phyloP scores from a whole-genome alignment of 2,113 vertebrate species.

The Xenus cinereus region DNA sequence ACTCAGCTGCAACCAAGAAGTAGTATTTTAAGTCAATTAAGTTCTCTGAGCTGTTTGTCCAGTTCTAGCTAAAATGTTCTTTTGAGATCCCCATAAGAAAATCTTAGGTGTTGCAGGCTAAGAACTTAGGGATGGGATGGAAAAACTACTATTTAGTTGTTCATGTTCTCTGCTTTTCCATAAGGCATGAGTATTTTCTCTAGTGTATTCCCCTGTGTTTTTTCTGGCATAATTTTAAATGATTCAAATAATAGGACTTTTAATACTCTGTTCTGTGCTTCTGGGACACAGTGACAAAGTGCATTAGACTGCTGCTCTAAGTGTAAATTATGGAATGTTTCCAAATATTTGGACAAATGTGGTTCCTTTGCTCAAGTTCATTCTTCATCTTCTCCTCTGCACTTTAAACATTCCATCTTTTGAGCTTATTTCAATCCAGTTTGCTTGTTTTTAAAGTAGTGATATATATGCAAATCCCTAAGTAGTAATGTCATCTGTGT shows the following conservation, averaged over 20 bases:
- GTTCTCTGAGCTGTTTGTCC: neutral
- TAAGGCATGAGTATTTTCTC: neutral
- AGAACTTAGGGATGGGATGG: neutral
- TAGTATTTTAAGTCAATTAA: neutral
- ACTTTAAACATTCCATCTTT: neutral
- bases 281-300: neutral
- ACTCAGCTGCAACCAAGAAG: neutral
- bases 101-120: neutral
- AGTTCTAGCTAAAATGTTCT: neutral
- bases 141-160: neutral
- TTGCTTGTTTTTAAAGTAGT: neutral
- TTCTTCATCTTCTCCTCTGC: neutral
- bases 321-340: neutral
- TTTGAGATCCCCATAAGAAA: neutral
- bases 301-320: neutral
- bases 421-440: neutral
- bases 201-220: neutral
- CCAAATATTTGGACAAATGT: neutral
- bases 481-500: neutral
- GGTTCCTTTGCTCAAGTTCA: neutral
- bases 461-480: neutral
- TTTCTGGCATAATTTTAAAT: neutral
- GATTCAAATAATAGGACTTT: neutral
- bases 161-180: neutral
- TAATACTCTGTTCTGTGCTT: neutral